A percentile compares a stretch with the other conserved stretches of the same genome.
Evolutionary conservation across 2,888 invertebrate species (phyloP).

Genomic region (Oligia latruncula): DNA sequence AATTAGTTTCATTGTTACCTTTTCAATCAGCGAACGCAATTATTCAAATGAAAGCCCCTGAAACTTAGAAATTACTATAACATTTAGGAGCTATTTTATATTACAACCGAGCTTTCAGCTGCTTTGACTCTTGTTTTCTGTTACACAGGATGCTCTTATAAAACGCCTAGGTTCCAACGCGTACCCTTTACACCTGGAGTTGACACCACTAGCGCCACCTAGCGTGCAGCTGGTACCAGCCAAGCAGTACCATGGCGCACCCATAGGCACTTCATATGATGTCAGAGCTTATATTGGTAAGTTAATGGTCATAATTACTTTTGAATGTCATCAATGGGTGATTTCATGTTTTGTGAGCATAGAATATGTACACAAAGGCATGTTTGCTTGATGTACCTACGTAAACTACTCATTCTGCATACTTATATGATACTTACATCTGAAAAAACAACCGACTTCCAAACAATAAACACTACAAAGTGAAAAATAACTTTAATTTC

Average conservation of each 20-base stretch:
- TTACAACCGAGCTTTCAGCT: background rate
- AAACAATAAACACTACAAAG: too few relatives aligned
- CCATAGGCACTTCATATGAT: conserved; percentile 97
- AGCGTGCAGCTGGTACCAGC: conserved; percentile 97
- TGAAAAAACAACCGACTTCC: background rate
- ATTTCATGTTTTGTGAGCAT: background rate
- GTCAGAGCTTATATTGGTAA: conserved; percentile 96
- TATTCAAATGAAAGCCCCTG: background rate
- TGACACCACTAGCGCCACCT: conserved; percentile 96
- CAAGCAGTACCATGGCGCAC: conserved; percentile 97
- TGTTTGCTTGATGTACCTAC: background rate
- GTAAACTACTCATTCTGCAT: background rate
- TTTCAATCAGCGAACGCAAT: conserved; percentile 9
- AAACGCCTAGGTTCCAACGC: conserved; percentile 94
- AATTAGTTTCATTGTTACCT: background rate
- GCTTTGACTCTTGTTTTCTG: conserved; percentile 23
- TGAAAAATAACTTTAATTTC: too few relatives aligned
- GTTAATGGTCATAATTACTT: conserved; percentile 65
- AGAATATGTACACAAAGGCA: background rate
- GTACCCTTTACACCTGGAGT: conserved; percentile 94
- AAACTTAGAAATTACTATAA: conserved; percentile 1
- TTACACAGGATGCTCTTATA: conserved; percentile 94
- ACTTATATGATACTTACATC: background rate
- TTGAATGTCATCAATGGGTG: background rate
- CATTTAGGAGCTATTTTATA: background rate